These are phyloP conservation scores for Pogonognathellus flavescens DNA, from an alignment of 1,140 invertebrate species.

Conservation along the genomic window DNA sequence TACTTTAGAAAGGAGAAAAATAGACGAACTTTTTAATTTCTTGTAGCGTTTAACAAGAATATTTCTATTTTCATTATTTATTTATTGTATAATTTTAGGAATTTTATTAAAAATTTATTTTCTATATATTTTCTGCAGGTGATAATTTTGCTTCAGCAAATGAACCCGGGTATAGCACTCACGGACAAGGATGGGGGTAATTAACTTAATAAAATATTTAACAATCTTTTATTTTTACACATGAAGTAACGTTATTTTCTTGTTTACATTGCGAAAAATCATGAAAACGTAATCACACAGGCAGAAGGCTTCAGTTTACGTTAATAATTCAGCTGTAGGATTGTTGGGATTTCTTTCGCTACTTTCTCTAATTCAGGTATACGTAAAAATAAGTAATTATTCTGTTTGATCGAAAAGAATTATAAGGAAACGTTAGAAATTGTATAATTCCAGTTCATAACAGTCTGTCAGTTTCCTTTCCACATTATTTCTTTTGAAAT, in stretches of 20 bases:
- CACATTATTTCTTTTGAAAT: too few species aligned
- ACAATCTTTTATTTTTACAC: neutral
- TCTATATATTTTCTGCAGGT: neutral
- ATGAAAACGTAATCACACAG: neutral
- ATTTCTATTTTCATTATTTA: neutral
- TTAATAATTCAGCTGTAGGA: conserved; percentile 53
- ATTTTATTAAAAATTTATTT: neutral
- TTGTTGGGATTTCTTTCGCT: conserved; percentile 55
- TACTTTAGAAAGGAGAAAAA: too few species aligned
- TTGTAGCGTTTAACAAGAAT: too few species aligned
- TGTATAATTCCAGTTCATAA: neutral
- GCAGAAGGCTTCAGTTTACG: conserved; percentile 10
- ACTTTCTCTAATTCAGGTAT: conserved; percentile 57
- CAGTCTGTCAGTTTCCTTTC: neutral
- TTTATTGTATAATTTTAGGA: neutral
- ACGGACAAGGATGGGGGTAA: neutral
- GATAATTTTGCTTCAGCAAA: conserved; percentile 1
- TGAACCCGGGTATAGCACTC: neutral
- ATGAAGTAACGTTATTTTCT: neutral
- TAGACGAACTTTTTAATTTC: too few species aligned
- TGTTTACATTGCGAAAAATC: neutral
- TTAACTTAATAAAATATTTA: neutral
- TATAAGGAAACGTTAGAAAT: neutral
- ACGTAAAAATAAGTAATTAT: neutral
- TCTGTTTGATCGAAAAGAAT: neutral